Conservation (phyloP, 2,113 vertebrate genomes). For the Melanerpes aurifrons region DNA sequence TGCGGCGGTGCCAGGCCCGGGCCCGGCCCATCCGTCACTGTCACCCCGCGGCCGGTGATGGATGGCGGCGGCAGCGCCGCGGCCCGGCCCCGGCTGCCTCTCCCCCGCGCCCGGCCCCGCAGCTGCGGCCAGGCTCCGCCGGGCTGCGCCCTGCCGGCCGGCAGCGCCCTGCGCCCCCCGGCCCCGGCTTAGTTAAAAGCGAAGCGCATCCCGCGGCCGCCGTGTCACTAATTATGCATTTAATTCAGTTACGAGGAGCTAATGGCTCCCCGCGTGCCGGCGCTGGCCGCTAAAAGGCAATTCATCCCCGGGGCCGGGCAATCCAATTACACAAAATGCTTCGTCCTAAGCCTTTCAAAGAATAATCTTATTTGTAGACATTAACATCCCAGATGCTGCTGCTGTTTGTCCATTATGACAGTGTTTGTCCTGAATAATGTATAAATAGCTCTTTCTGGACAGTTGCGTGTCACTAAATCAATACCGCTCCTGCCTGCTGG, state of each 20-base stretch:
- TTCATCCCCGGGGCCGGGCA: constrained; percentile 94
- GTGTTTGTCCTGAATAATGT: constrained; percentile 90
- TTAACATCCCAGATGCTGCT: constrained; percentile 97
- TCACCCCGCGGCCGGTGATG: constrained; percentile 93
- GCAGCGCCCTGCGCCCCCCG: constrained; percentile 30
- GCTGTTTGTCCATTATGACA: constrained; percentile 94
- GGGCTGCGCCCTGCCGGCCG: constrained; percentile 67
- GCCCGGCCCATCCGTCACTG: constrained; percentile 97
- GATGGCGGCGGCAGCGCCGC: constrained; percentile 83
- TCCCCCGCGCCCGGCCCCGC: constrained; percentile 84
- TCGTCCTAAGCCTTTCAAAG: constrained; percentile 93
- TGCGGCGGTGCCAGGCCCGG: constrained; percentile 92
- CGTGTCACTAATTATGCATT: constrained; percentile 97
- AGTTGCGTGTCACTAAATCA: constrained; percentile 90
- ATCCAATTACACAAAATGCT: constrained; percentile 99
- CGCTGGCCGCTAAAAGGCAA: constrained; percentile 95
- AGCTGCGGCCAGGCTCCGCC: constrained; percentile 82
- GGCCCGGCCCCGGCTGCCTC: constrained; percentile 78
- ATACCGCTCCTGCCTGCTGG: constrained; percentile 91
- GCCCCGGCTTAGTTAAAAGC: constrained; percentile 81
- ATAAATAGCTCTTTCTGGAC: constrained; percentile 88
- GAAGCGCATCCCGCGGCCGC: constrained; percentile 92
- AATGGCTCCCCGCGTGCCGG: constrained; percentile 95
- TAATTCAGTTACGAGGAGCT: constrained; percentile 99
- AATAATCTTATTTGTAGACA: constrained; percentile 99